Base-by-base conservation (phyloP, 2,113 vertebrate genomes). In the Puntigrus tetrazona region DNA sequence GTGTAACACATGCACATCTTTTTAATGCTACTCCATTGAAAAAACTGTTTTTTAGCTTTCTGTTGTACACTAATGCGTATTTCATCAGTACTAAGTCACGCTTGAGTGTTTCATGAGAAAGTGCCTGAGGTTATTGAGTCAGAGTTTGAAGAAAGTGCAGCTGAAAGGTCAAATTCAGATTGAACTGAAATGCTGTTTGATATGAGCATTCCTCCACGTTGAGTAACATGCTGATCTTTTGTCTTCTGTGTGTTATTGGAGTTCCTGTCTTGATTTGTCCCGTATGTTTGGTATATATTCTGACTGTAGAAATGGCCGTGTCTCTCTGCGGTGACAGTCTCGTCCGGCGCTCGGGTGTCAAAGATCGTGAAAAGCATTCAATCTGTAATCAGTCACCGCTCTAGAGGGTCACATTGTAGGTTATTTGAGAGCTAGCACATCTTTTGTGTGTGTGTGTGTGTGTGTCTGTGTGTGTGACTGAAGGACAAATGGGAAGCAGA, bases 341-440 rank as follows among this genome's bases (percentile, higher is more conserved):
- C 89, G 89, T 91, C 88, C 85, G 85, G 89, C 86, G 89, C 89
- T 93, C 89, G 84, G 86, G 89, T 93, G 94, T 93, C 91, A 86
- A 84, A 89, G 87, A 91, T 92, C 91, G 18, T 36, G 31, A 69
- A 93, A 92, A 87, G 86, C 89, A 86, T 91, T 92, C 91, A 85
- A 85, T 92, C 91, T 92, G 88, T 86, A 87, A 92, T 92, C 89
- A 91, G 85, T 88, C 87, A 88, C 88, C 90, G 88, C 88, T 89
- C 89, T 75, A 88, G 88, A 90, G 92, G 91, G 92, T 93, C 91
- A 94, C 93, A 92, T 92, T 92, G 91, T 89, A 81, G 81, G 91
- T 92, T 92, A 93, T 92, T 87, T 92, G 91, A 93, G 90, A 90
- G 45, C 27, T 65, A 16, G 29, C 76, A 36, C 67, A 61, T 61